Base-by-base conservation (phyloP, 2,113 vertebrate genomes). In the Myiozetetes cayanensis region DNA sequence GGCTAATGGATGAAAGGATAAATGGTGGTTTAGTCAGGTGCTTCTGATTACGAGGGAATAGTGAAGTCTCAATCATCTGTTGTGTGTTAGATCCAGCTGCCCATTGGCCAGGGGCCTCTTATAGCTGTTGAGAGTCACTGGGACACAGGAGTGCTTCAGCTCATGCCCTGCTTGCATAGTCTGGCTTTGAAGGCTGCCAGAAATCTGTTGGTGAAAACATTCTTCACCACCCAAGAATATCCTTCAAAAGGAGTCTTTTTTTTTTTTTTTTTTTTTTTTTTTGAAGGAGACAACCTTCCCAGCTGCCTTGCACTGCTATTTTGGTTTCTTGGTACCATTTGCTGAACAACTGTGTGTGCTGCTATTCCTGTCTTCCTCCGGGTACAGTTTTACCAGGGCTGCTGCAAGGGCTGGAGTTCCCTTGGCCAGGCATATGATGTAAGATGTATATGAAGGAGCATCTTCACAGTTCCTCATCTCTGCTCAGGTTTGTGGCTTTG, bases 151-250 rank as follows among this genome's bases (percentile, higher is more conserved):
- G 27, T 73, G 31, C 49, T 94, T 79, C 67, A 90, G 63, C 49
- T 35, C 14, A 5, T 91, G 92, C 25, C 76, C 82, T 86, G 67
- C 67, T 88, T 93, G 65, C 12, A 67, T 16, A 58, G 37, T 41
- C 62, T 50, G 37, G 23, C 49, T 76, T 53, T 89, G 27, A 55
- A 86, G 58, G 30, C 76, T 94, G 67, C 68, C 58, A 78, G 67
- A 79, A 93, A 82, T 59, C 53, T 77, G 76, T 80, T 87, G 73
- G 46, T 2, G 0, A 84, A 89, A 94, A 91, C 20, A 70, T 84
- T 93, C 73, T 89, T 74, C 63, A 58, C 21, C 37, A 93, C 31
- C 27, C 67, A 95, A 79, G 67, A 91, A 91, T 83, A 82, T 81
- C 72, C 67, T 85, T 90, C n/a, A 79, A 68, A 88, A 79, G 14